A percentile compares a stretch with the other conserved stretches of the same genome.
Conservation (phyloP, 2,797 vertebrate species). For the Rousettus madagascariensis region DNA sequence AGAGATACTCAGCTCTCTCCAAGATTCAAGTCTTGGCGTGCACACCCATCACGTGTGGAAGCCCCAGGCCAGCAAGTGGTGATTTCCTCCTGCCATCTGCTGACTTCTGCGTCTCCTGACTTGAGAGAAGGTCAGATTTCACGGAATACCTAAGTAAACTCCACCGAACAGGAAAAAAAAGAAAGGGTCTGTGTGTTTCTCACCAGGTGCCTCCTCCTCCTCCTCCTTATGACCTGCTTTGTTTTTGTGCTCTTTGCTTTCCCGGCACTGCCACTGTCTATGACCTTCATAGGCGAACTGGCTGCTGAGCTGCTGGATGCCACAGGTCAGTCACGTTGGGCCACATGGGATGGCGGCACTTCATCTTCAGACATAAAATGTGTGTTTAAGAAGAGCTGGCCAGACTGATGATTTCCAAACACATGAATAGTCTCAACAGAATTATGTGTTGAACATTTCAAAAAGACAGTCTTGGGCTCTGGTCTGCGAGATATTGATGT, state of each 20-base stretch:
- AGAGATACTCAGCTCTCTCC: background rate
- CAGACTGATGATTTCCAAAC: background rate
- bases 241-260: conserved; percentile 78
- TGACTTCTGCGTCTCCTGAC: background rate
- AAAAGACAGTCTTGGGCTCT: background rate
- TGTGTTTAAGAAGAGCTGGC: background rate
- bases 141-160: background rate
- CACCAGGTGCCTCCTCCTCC: background rate
- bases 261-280: conserved; percentile 81
- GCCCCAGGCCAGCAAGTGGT: background rate
- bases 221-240: conserved; percentile 79
- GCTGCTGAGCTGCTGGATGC: accelerated
- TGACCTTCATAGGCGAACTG: conserved; percentile 83
- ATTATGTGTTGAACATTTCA: background rate
- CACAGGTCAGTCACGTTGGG: background rate
- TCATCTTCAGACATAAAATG: background rate
- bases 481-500: background rate
- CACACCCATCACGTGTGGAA: background rate
- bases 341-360: accelerated
- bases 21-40: background rate
- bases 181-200: background rate
- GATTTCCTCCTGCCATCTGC: background rate
- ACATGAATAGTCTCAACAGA: background rate
- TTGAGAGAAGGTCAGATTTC: background rate
- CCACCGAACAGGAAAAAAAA: background rate